A percentile compares a stretch with the other conserved stretches of the same genome.
phyloP scores from a whole-genome alignment of 2,797 vertebrate species.

The Phalanger gymnotis region DNA sequence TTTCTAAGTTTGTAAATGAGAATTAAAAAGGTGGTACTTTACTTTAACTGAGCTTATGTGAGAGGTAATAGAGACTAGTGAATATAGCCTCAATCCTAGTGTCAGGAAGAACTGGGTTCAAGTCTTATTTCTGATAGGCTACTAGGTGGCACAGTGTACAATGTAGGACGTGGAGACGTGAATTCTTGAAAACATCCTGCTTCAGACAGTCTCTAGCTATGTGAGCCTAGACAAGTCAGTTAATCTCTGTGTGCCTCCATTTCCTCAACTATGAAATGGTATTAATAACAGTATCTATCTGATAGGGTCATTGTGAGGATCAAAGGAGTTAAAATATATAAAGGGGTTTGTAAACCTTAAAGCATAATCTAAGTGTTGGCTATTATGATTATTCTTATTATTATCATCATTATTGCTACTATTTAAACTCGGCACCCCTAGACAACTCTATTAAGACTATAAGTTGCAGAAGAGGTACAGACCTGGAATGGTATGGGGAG shows the following conservation, averaged over 20 bases:
- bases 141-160: background rate
- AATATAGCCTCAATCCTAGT: background rate
- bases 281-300: background rate
- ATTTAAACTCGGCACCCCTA: background rate
- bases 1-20: background rate
- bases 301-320: background rate
- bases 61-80: background rate
- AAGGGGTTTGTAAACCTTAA: background rate
- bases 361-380: background rate
- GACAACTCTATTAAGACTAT: background rate
- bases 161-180: background rate
- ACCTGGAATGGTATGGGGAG: background rate
- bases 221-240: background rate
- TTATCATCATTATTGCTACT: background rate
- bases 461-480: background rate
- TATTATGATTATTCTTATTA: background rate
- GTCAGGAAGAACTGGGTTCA: background rate
- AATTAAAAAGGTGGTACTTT: background rate
- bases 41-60: background rate
- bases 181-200: background rate
- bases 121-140: background rate
- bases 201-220: background rate
- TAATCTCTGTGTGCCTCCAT: background rate
- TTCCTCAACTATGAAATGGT: background rate
- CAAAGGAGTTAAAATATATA: background rate